Conservation (phyloP, 2,888 invertebrate genomes). For the Gibbula magus region DNA sequence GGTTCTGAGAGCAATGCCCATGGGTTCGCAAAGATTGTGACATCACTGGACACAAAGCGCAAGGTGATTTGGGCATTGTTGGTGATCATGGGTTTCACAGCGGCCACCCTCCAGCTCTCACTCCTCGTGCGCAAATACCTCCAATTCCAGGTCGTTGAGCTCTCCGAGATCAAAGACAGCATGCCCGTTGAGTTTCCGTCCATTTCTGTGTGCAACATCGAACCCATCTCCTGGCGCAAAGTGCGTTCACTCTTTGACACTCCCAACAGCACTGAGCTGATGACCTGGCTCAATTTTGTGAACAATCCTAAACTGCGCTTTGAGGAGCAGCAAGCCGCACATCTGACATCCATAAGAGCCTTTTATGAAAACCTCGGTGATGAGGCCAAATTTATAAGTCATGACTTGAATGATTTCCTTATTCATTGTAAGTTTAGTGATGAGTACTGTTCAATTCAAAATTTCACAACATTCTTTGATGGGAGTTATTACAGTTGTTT, state of each 20-base stretch:
- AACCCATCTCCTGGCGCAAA: slow-evolving; percentile 64
- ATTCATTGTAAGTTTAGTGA: slow-evolving; percentile 66
- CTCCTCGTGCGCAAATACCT: slow-evolving; percentile 66
- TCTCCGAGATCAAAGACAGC: slow-evolving; percentile 67
- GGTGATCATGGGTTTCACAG: slow-evolving; percentile 69
- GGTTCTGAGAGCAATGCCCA: slow-evolving; percentile 70
- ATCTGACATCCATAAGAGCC: slow-evolving; percentile 61
- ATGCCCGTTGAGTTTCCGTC: slow-evolving; percentile 70
- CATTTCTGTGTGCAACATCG: slow-evolving; percentile 70
- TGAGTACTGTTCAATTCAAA: slow-evolving; percentile 52
- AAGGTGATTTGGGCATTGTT: slow-evolving; percentile 68
- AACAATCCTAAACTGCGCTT: slow-evolving; percentile 42
- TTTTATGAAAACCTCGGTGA: slow-evolving; percentile 68
- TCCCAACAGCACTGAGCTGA: slow-evolving; percentile 41
- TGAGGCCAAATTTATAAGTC: slow-evolving; percentile 61
- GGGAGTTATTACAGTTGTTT: slow-evolving; percentile 71
- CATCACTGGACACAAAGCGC: slow-evolving; percentile 59
- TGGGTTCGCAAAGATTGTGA: slow-evolving; percentile 66
- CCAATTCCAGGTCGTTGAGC: slow-evolving; percentile 65
- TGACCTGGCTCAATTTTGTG: slow-evolving; percentile 56
- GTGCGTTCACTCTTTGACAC: slow-evolving; percentile 47
- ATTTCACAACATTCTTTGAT: slow-evolving; percentile 65
- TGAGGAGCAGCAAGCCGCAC: slow-evolving; percentile 47
- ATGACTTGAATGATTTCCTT: slow-evolving; percentile 62
- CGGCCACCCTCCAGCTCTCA: slow-evolving; percentile 67